These are phyloP conservation scores for Montipora sp. DNA, from an alignment of 64 coral and sea anemone genomes.

Conservation along the genomic window DNA sequence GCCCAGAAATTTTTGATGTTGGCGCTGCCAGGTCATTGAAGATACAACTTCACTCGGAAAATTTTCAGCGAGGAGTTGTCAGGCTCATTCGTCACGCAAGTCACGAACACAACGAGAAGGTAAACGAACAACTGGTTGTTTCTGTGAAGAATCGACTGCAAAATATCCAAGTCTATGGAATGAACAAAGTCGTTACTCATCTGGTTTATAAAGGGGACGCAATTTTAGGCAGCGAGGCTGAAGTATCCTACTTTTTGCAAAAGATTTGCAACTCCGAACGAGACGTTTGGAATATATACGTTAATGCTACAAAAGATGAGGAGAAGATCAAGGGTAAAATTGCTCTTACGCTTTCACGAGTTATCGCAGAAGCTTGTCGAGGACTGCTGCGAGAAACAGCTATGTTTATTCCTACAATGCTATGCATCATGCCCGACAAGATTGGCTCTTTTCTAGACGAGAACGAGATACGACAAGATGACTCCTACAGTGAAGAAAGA, in stretches of 20 bases:
- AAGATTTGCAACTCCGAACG: not conserved
- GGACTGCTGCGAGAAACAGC: slow-evolving; percentile 49
- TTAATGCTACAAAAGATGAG: slow-evolving; percentile 3
- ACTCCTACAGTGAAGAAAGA: slow-evolving; percentile 7
- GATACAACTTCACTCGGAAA: slow-evolving; percentile 15
- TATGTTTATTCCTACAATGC: slow-evolving; percentile 54
- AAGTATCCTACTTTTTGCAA: slow-evolving; percentile 67
- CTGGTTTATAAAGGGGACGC: slow-evolving; percentile 20
- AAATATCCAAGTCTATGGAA: slow-evolving; percentile 12
- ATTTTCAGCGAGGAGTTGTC: slow-evolving; percentile 66
- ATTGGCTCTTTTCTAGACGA: slow-evolving; percentile 62
- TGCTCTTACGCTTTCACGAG: slow-evolving; percentile 49
- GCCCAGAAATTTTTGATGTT: not conserved
- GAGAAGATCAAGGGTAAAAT: not conserved
- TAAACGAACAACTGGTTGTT: not conserved
- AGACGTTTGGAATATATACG: slow-evolving; percentile 66
- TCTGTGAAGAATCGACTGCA: slow-evolving; percentile 7
- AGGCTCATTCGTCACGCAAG: slow-evolving; percentile 73
- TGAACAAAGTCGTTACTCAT: slow-evolving; percentile 42
- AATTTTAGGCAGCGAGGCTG: slow-evolving; percentile 51
- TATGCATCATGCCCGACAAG: not conserved
- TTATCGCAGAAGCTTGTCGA: slow-evolving; percentile 39
- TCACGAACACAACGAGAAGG: not conserved
- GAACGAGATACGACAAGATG: slow-evolving; percentile 52
- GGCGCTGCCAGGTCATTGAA: slow-evolving; percentile 19